phyloP scores from a whole-genome alignment of 2,797 vertebrate genomes.

The Galagoides demidoff region DNA sequence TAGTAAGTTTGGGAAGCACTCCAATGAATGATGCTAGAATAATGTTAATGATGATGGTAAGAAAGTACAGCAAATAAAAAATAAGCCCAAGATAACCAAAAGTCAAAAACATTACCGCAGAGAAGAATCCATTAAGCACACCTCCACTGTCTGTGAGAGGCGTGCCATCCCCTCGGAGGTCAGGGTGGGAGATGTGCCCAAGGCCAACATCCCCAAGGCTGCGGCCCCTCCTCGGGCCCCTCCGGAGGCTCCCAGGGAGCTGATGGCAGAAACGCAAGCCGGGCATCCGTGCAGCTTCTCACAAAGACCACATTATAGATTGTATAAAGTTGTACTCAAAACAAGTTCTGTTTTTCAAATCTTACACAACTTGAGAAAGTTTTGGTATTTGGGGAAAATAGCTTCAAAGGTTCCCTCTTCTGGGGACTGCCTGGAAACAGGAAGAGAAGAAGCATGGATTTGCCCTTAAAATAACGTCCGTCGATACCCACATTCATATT shows the following conservation, averaged over 20 bases:
- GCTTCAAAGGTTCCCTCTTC: conserved; percentile 77
- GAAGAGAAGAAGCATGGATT: conserved; percentile 68
- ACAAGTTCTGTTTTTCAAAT: conserved; percentile 32
- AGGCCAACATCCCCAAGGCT: neutral
- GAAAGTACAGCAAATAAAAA: conserved; percentile 41
- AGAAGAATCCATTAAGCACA: conserved; percentile 6
- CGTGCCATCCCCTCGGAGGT: neutral
- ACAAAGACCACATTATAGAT: conserved; percentile 57
- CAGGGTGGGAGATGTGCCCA: neutral
- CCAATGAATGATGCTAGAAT: no score
- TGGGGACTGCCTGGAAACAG: conserved; percentile 68
- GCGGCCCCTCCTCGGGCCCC: no score
- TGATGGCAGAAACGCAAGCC: conserved; percentile 57
- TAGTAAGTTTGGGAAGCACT: neutral
- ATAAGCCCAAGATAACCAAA: neutral
- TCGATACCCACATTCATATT: conserved; percentile 71
- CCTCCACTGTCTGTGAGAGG: neutral
- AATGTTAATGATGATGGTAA: neutral
- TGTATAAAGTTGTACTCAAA: conserved; percentile 70
- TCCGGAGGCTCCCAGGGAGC: neutral
- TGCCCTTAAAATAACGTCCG: conserved; percentile 76
- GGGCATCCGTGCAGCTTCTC: conserved; percentile 66
- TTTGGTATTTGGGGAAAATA: conserved; percentile 72
- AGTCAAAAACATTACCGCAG: conserved; percentile 34
- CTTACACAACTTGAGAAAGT: conserved; percentile 66